Percentiles rank a stretch among this genome's conserved stretches.
Evolutionary conservation across 2,888 invertebrate species (phyloP).

Genomic region (Schizaphis graminum): DNA sequence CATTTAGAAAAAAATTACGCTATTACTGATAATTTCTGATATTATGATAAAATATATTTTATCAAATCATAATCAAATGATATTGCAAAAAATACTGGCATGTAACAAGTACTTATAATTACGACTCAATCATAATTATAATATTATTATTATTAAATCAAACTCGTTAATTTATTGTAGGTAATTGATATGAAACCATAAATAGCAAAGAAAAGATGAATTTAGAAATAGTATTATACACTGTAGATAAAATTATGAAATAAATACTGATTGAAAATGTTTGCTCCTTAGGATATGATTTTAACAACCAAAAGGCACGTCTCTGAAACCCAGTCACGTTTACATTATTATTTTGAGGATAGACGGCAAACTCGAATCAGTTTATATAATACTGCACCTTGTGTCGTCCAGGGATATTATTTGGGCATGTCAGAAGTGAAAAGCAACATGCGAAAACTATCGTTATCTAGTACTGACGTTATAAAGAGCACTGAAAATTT

Average conservation of each 20-base stretch:
- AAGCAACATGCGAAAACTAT: slow-evolving; percentile 44
- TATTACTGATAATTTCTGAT: neutral
- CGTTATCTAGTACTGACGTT: neutral
- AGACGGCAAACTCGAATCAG: slow-evolving; percentile 30
- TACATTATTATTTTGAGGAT: slow-evolving; percentile 40
- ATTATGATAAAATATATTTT: neutral
- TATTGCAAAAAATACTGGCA: neutral
- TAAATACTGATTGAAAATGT: neutral
- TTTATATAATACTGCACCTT: slow-evolving; percentile 36
- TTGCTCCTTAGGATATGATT: neutral
- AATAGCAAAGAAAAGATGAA: neutral
- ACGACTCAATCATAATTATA: neutral
- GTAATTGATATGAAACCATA: neutral
- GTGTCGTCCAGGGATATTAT: slow-evolving; percentile 10
- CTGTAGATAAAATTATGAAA: neutral
- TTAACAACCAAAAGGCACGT: neutral
- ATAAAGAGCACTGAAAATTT: neutral
- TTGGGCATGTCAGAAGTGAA: neutral
- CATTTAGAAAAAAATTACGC: neutral
- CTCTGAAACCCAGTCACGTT: slow-evolving; percentile 42
- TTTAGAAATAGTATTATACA: neutral
- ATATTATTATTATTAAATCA: neutral
- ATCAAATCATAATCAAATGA: neutral
- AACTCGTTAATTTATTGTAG: neutral
- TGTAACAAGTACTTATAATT: neutral